Evolutionary conservation across 2,888 invertebrate species (phyloP).

Genomic region (Sclerodermus sp.): DNA sequence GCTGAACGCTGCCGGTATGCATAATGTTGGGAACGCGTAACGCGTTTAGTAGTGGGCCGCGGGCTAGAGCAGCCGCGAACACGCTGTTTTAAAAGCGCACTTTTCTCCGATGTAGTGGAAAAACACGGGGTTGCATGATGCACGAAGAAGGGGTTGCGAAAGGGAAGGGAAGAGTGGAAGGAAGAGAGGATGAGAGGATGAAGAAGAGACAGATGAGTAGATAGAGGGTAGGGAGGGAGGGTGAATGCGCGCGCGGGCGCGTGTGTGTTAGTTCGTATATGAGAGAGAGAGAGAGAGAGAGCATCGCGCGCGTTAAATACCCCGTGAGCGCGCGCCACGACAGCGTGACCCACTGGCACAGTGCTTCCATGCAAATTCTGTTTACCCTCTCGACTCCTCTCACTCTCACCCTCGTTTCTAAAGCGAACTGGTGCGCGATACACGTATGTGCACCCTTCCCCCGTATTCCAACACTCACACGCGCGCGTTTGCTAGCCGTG

Average conservation of each 20-base stretch:
- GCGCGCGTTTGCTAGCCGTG: constrained; percentile 4
- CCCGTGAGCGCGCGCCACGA: constrained; percentile 22
- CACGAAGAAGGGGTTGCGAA: too few relatives aligned
- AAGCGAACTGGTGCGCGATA: constrained; percentile 27
- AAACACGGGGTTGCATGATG: too few relatives aligned
- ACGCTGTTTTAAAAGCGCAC: too few relatives aligned
- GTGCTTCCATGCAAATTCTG: constrained; percentile 57
- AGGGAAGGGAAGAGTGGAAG: too few relatives aligned
- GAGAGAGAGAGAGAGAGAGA: constrained; percentile 24
- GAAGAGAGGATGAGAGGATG: not conserved
- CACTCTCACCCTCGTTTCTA: constrained; percentile 14
- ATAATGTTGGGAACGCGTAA: too few relatives aligned
- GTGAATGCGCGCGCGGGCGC: constrained; percentile 11
- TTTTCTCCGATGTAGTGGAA: too few relatives aligned
- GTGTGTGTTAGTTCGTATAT: too few relatives aligned
- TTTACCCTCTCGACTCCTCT: constrained; percentile 44
- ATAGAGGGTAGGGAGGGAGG: constrained; percentile 17
- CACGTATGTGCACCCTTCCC: constrained; percentile 33
- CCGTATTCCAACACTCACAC: constrained; percentile 10
- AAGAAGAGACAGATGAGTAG: constrained; percentile 9
- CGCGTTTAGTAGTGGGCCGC: too few relatives aligned
- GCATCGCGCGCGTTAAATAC: constrained; percentile 41
- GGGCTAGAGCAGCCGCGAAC: too few relatives aligned
- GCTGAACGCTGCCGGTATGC: too few relatives aligned
- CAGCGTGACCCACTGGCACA: constrained; percentile 54